Conservation (phyloP, 2,113 vertebrate genomes). For the Piprites chloris region DNA sequence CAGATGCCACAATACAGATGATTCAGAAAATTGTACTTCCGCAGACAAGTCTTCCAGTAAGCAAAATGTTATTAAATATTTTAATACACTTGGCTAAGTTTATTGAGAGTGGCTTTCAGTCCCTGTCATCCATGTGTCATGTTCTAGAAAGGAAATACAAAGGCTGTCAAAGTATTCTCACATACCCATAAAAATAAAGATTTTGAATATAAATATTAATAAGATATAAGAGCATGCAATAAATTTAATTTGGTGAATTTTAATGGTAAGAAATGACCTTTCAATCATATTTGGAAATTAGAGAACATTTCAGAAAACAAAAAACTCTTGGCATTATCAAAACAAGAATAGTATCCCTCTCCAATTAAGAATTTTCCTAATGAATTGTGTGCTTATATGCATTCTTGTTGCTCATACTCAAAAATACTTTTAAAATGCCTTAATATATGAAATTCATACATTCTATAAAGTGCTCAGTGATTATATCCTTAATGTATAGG, state of each 20-base stretch:
- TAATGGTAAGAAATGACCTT: not conserved
- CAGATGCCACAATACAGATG: not conserved
- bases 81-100: not conserved
- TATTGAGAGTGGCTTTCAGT: not conserved
- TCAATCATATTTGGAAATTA: not conserved
- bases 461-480: not conserved
- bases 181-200: not conserved
- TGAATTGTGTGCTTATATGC: not conserved
- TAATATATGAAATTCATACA: not conserved
- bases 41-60: not conserved
- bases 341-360: not conserved
- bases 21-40: not conserved
- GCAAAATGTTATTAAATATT: slow-evolving; percentile 11
- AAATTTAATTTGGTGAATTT: not conserved
- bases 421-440: not conserved
- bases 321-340: not conserved
- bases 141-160: not conserved
- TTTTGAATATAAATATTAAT: not conserved
- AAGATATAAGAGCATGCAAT: not conserved
- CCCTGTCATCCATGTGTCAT: not conserved
- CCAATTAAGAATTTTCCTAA: not conserved
- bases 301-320: not conserved
- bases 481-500: not conserved
- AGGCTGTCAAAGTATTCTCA: not conserved
- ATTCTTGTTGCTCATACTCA: not conserved